Evolutionary conservation across 2,113 vertebrate species (phyloP).

Genomic region (Dendrocopos noguchii): DNA sequence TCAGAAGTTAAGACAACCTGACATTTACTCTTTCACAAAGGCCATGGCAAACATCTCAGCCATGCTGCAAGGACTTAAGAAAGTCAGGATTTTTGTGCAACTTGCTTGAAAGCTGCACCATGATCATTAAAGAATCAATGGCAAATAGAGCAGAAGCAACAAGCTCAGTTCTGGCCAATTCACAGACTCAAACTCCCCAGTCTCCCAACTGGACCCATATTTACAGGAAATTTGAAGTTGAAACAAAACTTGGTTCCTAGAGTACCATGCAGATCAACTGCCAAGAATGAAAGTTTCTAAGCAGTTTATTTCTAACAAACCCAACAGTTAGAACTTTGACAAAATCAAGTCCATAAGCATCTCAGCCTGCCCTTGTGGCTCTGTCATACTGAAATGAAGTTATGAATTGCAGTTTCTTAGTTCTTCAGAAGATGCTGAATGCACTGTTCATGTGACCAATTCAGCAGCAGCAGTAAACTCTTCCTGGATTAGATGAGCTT

Average conservation of each 20-base stretch:
- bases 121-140: background rate
- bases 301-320: background rate
- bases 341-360: background rate
- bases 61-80: background rate
- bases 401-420: background rate
- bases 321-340: background rate
- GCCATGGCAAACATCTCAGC: background rate
- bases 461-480: background rate
- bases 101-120: background rate
- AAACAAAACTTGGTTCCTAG: background rate
- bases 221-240: fast-evolving
- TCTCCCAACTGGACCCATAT: background rate
- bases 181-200: background rate
- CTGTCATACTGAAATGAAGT: background rate
- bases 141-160: background rate
- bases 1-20: background rate
- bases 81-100: background rate
- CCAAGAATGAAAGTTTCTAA: background rate
- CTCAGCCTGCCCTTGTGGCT: background rate
- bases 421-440: background rate
- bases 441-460: background rate
- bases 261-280: background rate
- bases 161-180: background rate
- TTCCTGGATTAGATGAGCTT: background rate
- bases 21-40: background rate